Conservation (phyloP, 2,113 vertebrate species). For the Microtus pennsylvanicus region DNA sequence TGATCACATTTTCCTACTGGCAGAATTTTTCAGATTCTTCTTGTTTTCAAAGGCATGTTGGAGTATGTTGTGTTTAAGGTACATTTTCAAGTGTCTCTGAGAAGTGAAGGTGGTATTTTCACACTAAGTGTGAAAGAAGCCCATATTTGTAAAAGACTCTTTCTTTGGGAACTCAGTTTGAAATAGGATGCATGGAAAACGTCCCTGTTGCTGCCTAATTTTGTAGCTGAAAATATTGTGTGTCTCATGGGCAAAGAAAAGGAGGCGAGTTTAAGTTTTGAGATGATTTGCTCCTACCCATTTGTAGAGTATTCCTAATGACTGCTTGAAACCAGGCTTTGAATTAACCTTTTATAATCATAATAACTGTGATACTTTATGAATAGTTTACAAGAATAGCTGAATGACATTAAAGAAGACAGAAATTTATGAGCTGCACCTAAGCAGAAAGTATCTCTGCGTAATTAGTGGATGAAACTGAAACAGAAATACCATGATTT, state of each 20-base stretch:
- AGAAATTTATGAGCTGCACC: constrained; percentile 49
- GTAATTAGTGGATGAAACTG: constrained; percentile 3
- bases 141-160: not conserved
- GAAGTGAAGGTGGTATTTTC: constrained; percentile 47
- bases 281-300: not conserved
- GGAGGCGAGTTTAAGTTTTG: not conserved
- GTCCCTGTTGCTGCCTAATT: not conserved
- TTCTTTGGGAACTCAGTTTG: constrained; percentile 26
- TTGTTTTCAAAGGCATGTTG: not conserved
- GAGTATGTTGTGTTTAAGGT: not conserved
- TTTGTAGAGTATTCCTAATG: constrained; percentile 38
- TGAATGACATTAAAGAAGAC: constrained; percentile 53
- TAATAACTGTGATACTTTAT: not conserved
- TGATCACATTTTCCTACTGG: constrained; percentile 3
- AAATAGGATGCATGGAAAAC: constrained; percentile 22
- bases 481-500: constrained; percentile 33
- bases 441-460: constrained; percentile 39
- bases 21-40: constrained; percentile 51
- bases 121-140: not conserved
- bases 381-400: constrained; percentile 38
- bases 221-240: not conserved
- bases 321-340: constrained; percentile 30
- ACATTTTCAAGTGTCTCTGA: constrained; percentile 7
- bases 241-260: not conserved
- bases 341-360: constrained; percentile 48